A percentile compares a stretch with the other conserved stretches of the same genome.
These are phyloP conservation scores for Phalacrocorax aristotelis DNA, from an alignment of 2,113 vertebrate genomes.

Conservation along the genomic window DNA sequence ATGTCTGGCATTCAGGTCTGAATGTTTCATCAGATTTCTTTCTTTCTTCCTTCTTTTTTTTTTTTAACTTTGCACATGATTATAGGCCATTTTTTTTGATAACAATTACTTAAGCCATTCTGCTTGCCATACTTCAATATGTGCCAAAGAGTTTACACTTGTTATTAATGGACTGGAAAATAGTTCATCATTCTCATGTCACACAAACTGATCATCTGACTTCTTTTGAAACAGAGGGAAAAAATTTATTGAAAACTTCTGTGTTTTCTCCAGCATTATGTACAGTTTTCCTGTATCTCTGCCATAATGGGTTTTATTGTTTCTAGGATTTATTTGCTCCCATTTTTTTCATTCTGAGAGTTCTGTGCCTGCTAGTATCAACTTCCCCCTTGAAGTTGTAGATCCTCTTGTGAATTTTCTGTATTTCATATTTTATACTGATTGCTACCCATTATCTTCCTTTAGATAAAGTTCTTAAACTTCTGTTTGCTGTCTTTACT, in stretches of 20 bases:
- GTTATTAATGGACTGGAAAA: background rate
- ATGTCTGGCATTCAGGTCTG: background rate
- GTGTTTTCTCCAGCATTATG: background rate
- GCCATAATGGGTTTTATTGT: background rate
- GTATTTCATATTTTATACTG: background rate
- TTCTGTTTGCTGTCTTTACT: background rate
- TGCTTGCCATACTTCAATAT: background rate
- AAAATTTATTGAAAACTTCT: background rate
- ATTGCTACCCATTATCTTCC: background rate
- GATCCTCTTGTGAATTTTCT: background rate
- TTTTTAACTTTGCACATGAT: background rate
- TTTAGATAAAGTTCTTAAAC: background rate
- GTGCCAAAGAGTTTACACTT: background rate
- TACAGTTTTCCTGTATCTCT: background rate
- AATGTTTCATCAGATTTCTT: background rate
- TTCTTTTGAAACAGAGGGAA: background rate
- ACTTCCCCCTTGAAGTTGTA: background rate
- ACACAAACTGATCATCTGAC: background rate
- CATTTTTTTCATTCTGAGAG: background rate
- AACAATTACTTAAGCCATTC: background rate
- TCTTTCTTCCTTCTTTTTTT: background rate
- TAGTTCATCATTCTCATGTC: background rate
- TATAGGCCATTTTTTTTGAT: background rate
- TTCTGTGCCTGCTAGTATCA: background rate
- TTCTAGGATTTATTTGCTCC: background rate